These are phyloP conservation scores for Silurus lanzhouensis DNA, from an alignment of 2,797 vertebrate genomes.

Conservation along the genomic window DNA sequence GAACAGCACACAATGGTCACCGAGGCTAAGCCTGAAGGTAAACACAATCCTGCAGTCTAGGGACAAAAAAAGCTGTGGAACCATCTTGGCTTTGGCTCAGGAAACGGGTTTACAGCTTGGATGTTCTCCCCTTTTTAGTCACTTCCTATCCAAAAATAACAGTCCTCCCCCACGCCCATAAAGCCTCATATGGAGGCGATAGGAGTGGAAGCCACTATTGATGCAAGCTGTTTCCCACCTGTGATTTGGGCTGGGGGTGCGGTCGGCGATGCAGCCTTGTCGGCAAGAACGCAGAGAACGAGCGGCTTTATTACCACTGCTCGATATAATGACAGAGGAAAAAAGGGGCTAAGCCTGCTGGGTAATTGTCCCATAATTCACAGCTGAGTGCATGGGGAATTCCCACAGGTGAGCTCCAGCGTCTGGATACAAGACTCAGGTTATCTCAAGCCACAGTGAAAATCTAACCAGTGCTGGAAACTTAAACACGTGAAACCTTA, in stretches of 20 bases:
- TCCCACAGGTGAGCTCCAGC: slow-evolving; percentile 58
- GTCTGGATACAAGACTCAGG: slow-evolving; percentile 50
- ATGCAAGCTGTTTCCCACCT: slow-evolving; percentile 61
- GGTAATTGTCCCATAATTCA: slow-evolving; percentile 63
- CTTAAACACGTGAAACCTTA: not conserved
- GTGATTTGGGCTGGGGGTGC: slow-evolving; percentile 35
- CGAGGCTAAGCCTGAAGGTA: slow-evolving; percentile 25
- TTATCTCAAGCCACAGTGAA: slow-evolving; percentile 11
- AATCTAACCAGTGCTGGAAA: slow-evolving; percentile 31
- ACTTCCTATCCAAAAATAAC: slow-evolving; percentile 57
- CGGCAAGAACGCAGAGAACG: slow-evolving; percentile 35
- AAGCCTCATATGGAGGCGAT: slow-evolving; percentile 51
- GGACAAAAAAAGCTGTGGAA: slow-evolving; percentile 11
- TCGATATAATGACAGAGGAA: slow-evolving; percentile 58
- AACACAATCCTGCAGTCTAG: slow-evolving; percentile 15
- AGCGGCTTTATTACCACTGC: slow-evolving; percentile 55
- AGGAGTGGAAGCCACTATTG: slow-evolving; percentile 30
- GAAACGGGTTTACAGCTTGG: slow-evolving; percentile 49
- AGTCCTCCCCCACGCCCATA: slow-evolving; percentile 47
- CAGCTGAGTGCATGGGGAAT: slow-evolving; percentile 60
- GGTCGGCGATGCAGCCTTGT: not conserved
- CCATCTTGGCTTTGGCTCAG: slow-evolving; percentile 30
- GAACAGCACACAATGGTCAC: not conserved
- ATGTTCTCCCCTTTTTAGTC: slow-evolving; percentile 38
- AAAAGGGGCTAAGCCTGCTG: slow-evolving; percentile 52